Evolutionary conservation across 2,113 vertebrate species (phyloP), one percentile per base, ranked within the genome.

Genomic region (Ammodytes dubius): DNA sequence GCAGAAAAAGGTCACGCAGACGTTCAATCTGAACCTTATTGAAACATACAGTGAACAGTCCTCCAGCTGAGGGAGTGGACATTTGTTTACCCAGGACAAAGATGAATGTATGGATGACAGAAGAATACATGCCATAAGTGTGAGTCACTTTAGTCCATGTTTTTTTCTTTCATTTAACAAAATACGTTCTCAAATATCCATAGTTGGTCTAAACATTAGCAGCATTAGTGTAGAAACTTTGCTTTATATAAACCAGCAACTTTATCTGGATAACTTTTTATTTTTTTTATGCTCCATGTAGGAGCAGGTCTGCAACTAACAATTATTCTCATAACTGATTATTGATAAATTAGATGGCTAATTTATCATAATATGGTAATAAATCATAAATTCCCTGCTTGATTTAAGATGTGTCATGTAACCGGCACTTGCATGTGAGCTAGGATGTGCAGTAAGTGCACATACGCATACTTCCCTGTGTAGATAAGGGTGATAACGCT

Each of bases 361-460:
- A 19, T 54, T 53, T 53, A 2, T 53, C 17, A 53, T 27, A 27
- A 27, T 27, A 27, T 27, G 27, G 79, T 68, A 65, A 92, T 90
- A 83, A 88, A 90, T 89, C 87, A 88, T 6, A 6, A 70, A 76
- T 78, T 72, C 42, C 50, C 56, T 3, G 64, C 43, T 50, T 86
- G 77, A 85, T 81, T 71, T 74, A 77, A 85, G 84, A 78, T 78
- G 70, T 88, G 82, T 86, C 67, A 46, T n/a, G 49, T 58, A 69
- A 79, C 64, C 45, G 6, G 76, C 45, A 14, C 37, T 67, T 78
- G 27, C 45, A 47, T 13, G 10, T 12, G 9, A 45, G 14, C 56
- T 17, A 75, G 42, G 56, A 46, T 60, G 65, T 42, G 39, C 14
- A 27, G 45, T 2, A 4, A 4, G 19, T 5, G 37, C 35, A 40